Evolutionary conservation across 2,113 vertebrate species (phyloP).

Genomic region (Gallinago jamesoni): DNA sequence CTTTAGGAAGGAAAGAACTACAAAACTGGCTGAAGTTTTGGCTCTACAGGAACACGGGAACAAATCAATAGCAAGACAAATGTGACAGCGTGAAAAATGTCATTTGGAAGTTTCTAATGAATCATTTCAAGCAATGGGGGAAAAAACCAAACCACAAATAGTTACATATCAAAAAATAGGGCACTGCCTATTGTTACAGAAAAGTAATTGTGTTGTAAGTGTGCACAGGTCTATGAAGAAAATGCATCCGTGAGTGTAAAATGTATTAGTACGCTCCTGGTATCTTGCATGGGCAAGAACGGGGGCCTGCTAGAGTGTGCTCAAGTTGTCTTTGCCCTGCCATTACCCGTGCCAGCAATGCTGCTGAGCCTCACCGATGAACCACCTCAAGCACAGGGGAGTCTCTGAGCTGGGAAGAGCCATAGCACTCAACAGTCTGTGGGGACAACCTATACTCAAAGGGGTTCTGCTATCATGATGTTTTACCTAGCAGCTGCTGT

Average conservation of each 20-base stretch:
- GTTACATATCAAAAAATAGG: neutral
- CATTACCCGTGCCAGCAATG: neutral
- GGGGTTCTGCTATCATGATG: accelerated
- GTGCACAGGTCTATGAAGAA: neutral
- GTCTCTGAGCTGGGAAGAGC: neutral
- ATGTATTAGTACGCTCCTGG: neutral
- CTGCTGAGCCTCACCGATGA: neutral
- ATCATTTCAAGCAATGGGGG: neutral
- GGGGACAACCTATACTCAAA: neutral
- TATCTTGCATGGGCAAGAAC: neutral
- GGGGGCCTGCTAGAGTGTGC: neutral
- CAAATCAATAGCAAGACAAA: neutral
- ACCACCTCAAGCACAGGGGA: neutral
- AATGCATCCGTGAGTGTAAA: neutral
- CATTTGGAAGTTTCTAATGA: neutral
- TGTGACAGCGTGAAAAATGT: neutral
- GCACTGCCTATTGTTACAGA: neutral
- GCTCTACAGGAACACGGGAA: neutral
- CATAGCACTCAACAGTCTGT: neutral
- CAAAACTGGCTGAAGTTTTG: neutral
- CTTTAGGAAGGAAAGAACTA: neutral
- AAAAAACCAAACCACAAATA: neutral
- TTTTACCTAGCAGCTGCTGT: neutral
- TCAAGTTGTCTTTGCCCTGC: neutral
- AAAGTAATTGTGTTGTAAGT: neutral